phyloP scores from a whole-genome alignment of 2,113 vertebrate genomes.

The Tauraco erythrolophus region DNA sequence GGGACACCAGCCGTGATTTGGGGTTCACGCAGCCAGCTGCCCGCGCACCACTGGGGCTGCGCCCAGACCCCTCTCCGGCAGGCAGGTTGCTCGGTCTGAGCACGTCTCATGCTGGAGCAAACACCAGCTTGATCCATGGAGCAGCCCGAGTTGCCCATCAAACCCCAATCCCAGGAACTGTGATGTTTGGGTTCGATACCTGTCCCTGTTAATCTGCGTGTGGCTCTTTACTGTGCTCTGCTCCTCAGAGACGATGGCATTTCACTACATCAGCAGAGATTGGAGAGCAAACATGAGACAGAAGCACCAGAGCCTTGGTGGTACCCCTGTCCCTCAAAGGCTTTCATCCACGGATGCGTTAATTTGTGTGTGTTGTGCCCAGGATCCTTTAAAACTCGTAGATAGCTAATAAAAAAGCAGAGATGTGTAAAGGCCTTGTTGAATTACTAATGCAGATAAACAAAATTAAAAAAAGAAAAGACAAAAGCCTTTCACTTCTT shows the following conservation, averaged over 20 bases:
- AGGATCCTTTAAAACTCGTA: slow-evolving; percentile 1
- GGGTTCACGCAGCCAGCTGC: background rate
- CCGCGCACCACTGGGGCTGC: background rate
- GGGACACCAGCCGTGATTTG: accelerated
- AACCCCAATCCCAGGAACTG: accelerated
- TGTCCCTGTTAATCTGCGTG: background rate
- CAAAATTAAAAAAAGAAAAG: no score
- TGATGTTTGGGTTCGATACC: background rate
- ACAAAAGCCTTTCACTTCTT: background rate
- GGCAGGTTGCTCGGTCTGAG: background rate
- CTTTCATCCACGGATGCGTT: background rate
- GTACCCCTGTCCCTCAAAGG: background rate
- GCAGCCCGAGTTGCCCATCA: accelerated
- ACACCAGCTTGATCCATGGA: background rate
- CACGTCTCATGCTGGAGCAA: accelerated
- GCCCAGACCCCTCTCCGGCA: accelerated
- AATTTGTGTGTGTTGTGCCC: background rate
- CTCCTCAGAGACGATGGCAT: background rate
- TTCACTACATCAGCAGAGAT: background rate
- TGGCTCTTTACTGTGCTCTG: background rate
- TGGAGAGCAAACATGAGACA: background rate
- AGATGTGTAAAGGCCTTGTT: background rate
- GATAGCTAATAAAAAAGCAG: slow-evolving; percentile 14
- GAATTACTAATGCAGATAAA: slow-evolving; percentile 3
- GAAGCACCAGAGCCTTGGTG: background rate